Base-by-base conservation (phyloP, 2,113 vertebrate genomes). In the Carettochelys insculpta region DNA sequence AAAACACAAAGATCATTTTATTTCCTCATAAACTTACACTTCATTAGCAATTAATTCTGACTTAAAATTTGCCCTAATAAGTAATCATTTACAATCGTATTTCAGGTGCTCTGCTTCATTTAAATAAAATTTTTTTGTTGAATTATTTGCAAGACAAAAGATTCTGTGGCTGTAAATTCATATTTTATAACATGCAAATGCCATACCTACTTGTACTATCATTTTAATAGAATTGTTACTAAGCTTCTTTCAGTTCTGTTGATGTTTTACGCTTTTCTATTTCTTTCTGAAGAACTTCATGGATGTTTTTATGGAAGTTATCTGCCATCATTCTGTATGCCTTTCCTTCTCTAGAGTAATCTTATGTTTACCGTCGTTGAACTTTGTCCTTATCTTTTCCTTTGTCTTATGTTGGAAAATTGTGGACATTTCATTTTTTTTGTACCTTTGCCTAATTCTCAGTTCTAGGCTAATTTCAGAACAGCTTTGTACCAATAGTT, bases 41-140 rank as follows among this genome's bases (percentile, higher is more conserved):
- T 71, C 34, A 87, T 83, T 61, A 87, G 2, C 29, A 65, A 84
- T 65, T 89, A 80, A 83, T 76, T 87, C 6, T 31, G 31, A 53
- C 25, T 84, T 89, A 43, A 94, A 81, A 53, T 34, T 68, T 82
- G 4, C 45, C 85, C 7, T 82, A 58, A 76, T 85, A 65, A 79
- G 82, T 53, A 85, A 80, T 19, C 1, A 31, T 53, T 88, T 77
- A 77, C 16, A 85, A 34, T 77, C 77, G 24, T 73, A 14, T 88
- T 34, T 86, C 61, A 82, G 27, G 45, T 20, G 77, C 17, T 80
- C 6, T 43, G 9, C 25, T 4, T 43, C 86, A 38, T 4, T 92
- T 52, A n/a, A n/a, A 85, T 71, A 58, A 87, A 85, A 31, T 5
- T 8, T 82, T n/a, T 85, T 86, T 29, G 51, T 25, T 88, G 4